Evolutionary conservation across 1,140 invertebrate genomes (phyloP).

Genomic region (Rhysida immarginata): DNA sequence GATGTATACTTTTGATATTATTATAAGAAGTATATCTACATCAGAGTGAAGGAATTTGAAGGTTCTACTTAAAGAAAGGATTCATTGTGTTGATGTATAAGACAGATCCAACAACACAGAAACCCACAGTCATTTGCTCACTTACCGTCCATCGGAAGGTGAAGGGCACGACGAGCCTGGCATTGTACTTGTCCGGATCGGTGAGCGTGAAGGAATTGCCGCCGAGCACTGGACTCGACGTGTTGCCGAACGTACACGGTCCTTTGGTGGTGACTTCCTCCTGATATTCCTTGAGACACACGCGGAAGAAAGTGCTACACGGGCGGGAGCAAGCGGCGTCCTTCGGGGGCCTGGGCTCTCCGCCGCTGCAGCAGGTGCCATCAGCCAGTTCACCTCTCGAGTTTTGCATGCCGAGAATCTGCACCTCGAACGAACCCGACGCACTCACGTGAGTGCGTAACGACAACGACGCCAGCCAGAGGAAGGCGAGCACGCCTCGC

Average conservation of each 20-base stretch:
- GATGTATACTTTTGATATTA: too few relatives aligned
- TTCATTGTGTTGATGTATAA: neutral
- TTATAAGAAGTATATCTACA: too few relatives aligned
- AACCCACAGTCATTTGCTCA: too few relatives aligned
- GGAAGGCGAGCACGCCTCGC: neutral
- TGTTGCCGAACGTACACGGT: conserved; percentile 77
- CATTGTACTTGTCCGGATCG: conserved; percentile 45
- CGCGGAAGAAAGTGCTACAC: conserved; percentile 67
- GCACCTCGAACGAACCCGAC: conserved; percentile 78
- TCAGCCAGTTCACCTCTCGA: conserved; percentile 58
- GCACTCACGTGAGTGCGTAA: conserved; percentile 22
- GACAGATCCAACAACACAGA: too few relatives aligned
- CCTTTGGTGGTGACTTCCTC: conserved; percentile 60
- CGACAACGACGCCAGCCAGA: neutral
- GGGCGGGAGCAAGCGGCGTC: conserved; percentile 33
- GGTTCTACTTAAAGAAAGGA: neutral
- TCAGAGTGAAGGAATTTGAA: too few relatives aligned
- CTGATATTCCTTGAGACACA: conserved; percentile 85
- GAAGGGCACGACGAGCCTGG: conserved; percentile 64
- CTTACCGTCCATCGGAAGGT: conserved; percentile 82
- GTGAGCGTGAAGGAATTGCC: conserved; percentile 71
- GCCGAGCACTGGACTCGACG: conserved; percentile 63
- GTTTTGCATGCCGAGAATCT: conserved; percentile 77
- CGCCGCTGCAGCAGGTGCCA: conserved; percentile 62
- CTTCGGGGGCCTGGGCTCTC: neutral